A percentile compares a stretch with the other conserved stretches of the same genome.
phyloP scores from a whole-genome alignment of 2,113 vertebrate genomes.

The Nettapus auritus region DNA sequence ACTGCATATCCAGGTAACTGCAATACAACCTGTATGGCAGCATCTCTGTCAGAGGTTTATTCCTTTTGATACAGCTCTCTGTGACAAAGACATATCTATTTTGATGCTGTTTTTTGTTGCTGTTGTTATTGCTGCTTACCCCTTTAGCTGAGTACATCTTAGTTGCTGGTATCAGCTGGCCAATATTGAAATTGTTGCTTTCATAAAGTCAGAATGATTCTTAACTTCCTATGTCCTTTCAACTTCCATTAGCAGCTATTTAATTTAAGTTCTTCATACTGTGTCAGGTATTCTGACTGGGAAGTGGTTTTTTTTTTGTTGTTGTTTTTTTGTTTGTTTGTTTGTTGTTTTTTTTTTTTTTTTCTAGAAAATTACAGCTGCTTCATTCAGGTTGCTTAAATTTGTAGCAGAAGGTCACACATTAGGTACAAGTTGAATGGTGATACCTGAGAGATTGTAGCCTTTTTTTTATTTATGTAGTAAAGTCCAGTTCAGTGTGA shows the following conservation, averaged over 20 bases:
- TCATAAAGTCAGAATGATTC: background rate
- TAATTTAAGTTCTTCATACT: background rate
- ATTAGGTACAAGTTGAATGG: background rate
- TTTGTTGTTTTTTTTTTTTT: background rate
- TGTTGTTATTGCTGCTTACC: background rate
- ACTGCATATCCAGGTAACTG: too few species aligned
- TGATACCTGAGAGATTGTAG: background rate
- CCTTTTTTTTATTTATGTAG: background rate
- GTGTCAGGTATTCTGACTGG: background rate
- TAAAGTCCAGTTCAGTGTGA: background rate
- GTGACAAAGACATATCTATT: background rate
- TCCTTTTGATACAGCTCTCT: background rate
- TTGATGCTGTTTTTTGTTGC: background rate
- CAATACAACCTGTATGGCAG: background rate
- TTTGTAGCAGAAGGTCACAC: background rate
- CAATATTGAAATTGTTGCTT: background rate
- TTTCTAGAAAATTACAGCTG: background rate
- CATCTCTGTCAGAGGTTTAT: background rate
- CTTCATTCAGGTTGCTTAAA: background rate
- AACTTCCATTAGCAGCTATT: background rate
- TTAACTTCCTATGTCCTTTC: background rate
- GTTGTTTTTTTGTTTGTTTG: background rate
- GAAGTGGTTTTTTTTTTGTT: background rate
- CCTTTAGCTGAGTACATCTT: background rate
- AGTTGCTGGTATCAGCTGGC: background rate